Evolutionary conservation across 2,797 vertebrate genomes (phyloP).

Genomic region (Artibeus jamaicensis): DNA sequence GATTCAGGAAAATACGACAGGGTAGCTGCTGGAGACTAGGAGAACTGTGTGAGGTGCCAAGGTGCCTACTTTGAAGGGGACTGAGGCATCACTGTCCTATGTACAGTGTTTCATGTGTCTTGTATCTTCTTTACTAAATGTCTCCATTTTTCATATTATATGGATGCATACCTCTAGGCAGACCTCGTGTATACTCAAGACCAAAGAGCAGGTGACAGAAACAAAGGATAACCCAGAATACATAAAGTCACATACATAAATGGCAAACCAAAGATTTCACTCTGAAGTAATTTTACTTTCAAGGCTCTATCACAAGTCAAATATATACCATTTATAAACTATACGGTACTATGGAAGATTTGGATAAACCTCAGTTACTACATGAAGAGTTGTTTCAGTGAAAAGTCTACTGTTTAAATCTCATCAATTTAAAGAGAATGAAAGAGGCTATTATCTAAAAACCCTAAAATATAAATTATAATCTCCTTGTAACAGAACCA

Average conservation of each 20-base stretch:
- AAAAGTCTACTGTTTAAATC: neutral
- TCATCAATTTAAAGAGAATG: neutral
- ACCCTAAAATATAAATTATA: neutral
- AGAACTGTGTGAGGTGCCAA: neutral
- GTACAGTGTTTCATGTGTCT: neutral
- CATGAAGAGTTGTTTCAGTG: neutral
- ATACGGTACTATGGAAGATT: neutral
- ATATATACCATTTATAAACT: neutral
- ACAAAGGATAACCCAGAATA: neutral
- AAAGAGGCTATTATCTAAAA: neutral
- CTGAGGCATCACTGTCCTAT: neutral
- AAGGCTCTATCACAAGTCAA: neutral
- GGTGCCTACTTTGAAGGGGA: neutral
- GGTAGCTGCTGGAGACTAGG: neutral
- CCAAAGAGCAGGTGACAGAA: neutral
- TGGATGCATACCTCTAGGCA: neutral
- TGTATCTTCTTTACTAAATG: neutral
- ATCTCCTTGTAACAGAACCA: neutral
- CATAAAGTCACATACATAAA: neutral
- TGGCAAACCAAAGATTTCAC: constrained; percentile 15
- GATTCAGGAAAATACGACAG: neutral
- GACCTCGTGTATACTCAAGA: neutral
- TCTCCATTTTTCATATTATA: neutral
- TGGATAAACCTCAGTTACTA: neutral
- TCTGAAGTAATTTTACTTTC: neutral